Evolutionary conservation across 2,888 invertebrate genomes (phyloP), one percentile per base, ranked within the genome.

Genomic region (Drosophila cracens): DNA sequence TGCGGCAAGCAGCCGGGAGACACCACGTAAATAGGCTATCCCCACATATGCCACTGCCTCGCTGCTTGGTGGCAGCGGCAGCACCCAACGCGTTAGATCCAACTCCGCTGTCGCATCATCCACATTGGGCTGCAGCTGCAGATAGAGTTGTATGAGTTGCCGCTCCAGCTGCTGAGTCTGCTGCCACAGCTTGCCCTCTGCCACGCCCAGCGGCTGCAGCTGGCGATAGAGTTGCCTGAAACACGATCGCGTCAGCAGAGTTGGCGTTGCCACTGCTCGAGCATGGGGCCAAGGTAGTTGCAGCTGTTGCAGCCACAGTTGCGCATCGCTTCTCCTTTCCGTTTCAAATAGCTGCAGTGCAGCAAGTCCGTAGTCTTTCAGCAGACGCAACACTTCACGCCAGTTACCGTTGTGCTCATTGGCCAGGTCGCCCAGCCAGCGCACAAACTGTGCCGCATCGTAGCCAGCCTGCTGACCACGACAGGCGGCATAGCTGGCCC

Each of bases 401-500:
- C 27, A 53, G 18, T 27, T 25, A 18, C 29, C 13, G 13, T 27
- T 8, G 16, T 31, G 13, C 4, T 13, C 18, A 4, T 10, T 13
- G 11, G n/a, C 43, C 38, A 25, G 56, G 4, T 2, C 10, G 18
- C 33, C 46, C 21, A 82, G 60, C 48, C 33, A 53, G 27, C 49
- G 65, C 13, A 87, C 67, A 5, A 79, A 29, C 8, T 53, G 31
- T 5, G 46, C 8, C 4, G 58, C 52, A 21, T 59, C 38, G 2
- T 60, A 63, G 36, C 29, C 62, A 2, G 16, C 38, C 25, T 53
- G 21, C 54, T 51, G 59, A 6, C 11, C 13, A 10, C 80, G 77
- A 16, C 83, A 83, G 25, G 86, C 59, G 0, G 21, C 34, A n/a
- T 83, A 87, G 16, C 36, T 76, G 8, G 38, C 21, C 0, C 63